These are phyloP conservation scores for Gila orcuttii DNA, from an alignment of 2,113 vertebrate genomes.

Conservation along the genomic window DNA sequence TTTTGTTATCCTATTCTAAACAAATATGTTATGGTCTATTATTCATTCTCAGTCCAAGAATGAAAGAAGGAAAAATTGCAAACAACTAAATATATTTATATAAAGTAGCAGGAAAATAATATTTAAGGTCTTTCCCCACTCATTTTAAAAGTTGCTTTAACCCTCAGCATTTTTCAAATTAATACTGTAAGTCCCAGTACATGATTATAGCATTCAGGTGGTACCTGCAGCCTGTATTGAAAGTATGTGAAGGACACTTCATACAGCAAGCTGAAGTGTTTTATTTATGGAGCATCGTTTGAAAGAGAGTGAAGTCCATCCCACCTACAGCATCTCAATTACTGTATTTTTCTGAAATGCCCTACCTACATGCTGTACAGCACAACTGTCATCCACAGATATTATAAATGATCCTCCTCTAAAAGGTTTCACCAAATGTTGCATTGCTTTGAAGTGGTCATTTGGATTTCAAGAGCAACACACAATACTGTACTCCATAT, in stretches of 20 bases:
- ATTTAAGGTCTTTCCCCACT: not conserved
- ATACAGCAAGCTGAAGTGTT: conserved; percentile 37
- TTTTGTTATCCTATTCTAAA: not conserved
- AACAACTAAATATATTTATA: not conserved
- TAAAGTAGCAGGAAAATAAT: not conserved
- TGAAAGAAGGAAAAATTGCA: not conserved
- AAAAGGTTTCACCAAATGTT: conserved; percentile 26
- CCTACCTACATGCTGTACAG: not conserved
- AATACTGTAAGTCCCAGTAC: not conserved
- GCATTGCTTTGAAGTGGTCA: conserved; percentile 23
- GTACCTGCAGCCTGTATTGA: not conserved
- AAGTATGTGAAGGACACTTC: conserved; percentile 34
- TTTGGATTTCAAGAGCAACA: conserved; percentile 30
- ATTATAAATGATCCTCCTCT: conserved; percentile 18
- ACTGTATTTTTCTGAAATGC: conserved; percentile 15
- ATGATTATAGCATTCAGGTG: conserved; percentile 15
- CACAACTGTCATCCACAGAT: conserved; percentile 15
- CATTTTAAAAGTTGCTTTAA: not conserved
- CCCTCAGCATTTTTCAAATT: not conserved
- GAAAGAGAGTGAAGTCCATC: conserved; percentile 12
- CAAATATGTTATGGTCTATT: not conserved
- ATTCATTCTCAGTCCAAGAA: not conserved
- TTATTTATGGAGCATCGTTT: conserved; percentile 35
- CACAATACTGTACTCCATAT: not conserved
- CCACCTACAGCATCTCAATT: conserved; percentile 23